phyloP scores from a whole-genome alignment of 2,888 invertebrate genomes.

The Agonopterix heracliana region DNA sequence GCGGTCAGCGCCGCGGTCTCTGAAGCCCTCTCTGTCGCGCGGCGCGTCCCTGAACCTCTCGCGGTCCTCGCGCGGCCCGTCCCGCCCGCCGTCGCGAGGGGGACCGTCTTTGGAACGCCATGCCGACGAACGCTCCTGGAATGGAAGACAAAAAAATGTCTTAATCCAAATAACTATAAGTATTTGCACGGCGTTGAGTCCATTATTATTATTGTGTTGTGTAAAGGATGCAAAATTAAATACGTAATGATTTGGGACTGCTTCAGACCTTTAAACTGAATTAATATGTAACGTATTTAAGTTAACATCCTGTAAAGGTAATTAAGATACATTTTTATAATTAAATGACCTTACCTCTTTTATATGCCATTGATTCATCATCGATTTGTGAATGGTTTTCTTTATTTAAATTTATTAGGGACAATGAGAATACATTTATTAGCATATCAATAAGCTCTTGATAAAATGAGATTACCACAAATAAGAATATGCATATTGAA shows the following conservation, averaged over 20 bases:
- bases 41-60: constrained; percentile 25
- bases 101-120: constrained; percentile 59
- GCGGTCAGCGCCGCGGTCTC: constrained; percentile 22
- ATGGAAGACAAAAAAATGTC: neutral
- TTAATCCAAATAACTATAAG: neutral
- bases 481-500: too few species aligned
- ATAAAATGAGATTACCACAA: too few species aligned
- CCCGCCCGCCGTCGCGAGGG: constrained; percentile 40
- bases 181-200: neutral
- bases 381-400: too few species aligned
- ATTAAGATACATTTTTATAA: too few species aligned
- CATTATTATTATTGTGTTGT: neutral
- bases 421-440: too few species aligned
- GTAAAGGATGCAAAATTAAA: neutral
- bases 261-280: too few species aligned
- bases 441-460: too few species aligned
- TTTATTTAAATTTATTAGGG: too few species aligned
- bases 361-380: too few species aligned
- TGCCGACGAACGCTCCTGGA: constrained; percentile 56
- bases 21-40: constrained; percentile 29
- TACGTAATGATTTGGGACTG: neutral
- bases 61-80: constrained; percentile 28
- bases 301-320: too few species aligned
- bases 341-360: too few species aligned
- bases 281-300: too few species aligned